Evolutionary conservation across 35 echinoderm and acorn worm genomes (phyloP).

Genomic region (Nesometra sesokonis): DNA sequence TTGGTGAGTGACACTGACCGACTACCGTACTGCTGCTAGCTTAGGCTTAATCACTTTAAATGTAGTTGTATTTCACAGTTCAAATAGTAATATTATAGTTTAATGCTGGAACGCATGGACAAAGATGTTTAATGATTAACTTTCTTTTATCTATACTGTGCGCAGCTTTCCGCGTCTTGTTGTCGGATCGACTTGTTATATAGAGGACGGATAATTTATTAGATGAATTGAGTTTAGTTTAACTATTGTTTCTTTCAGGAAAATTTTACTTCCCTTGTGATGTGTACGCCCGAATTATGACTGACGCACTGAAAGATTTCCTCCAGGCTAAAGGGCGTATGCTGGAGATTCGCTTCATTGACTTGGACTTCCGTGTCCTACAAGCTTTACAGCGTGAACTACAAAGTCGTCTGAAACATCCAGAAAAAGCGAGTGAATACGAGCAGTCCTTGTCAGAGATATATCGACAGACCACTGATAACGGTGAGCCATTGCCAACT

Average conservation of each 20-base stretch:
- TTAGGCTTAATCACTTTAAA: too few relatives aligned
- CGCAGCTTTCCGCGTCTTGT: too few relatives aligned
- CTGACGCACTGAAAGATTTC: neutral
- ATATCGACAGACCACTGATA: neutral
- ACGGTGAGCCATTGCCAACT: neutral
- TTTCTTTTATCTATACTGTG: too few relatives aligned
- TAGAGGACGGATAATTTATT: too few relatives aligned
- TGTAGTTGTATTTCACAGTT: too few relatives aligned
- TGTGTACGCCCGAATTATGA: neutral
- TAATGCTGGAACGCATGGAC: too few relatives aligned
- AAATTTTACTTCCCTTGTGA: neutral
- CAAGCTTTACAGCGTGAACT: neutral
- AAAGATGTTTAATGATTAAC: too few relatives aligned
- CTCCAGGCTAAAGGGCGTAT: neutral
- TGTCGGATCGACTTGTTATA: too few relatives aligned
- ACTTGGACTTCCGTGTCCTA: neutral
- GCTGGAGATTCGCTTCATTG: neutral
- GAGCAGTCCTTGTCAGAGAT: neutral
- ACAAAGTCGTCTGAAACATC: neutral
- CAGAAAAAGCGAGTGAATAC: neutral
- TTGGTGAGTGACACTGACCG: too few relatives aligned
- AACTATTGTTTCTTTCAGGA: neutral
- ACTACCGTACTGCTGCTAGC: too few relatives aligned
- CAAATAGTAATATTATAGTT: too few relatives aligned
- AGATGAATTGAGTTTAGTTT: too few relatives aligned